These are phyloP conservation scores for Thunnus maccoyii DNA, from an alignment of 2,113 vertebrate genomes.

Conservation along the genomic window DNA sequence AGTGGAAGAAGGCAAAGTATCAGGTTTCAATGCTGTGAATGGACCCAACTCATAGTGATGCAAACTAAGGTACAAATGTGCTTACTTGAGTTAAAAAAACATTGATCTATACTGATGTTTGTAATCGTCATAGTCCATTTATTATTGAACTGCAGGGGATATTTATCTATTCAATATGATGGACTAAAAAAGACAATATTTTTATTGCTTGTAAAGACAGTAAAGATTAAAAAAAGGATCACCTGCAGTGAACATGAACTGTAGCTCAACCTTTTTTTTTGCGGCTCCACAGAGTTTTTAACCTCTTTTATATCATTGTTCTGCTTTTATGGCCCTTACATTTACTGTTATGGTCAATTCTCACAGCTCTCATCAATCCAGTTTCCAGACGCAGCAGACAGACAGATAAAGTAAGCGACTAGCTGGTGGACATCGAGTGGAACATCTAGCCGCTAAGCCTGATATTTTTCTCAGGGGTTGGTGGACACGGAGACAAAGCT, in stretches of 20 bases:
- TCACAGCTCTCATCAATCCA: not conserved
- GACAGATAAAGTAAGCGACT: not conserved
- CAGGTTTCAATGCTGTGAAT: conserved; percentile 39
- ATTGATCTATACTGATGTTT: not conserved
- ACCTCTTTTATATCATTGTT: not conserved
- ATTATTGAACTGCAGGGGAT: conserved; percentile 2
- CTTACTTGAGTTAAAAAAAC: not conserved
- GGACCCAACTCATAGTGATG: not conserved
- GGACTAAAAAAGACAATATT: not conserved
- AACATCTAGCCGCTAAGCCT: not conserved
- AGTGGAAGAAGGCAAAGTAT: conserved; percentile 2
- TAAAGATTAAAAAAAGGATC: not conserved
- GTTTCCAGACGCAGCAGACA: not conserved
- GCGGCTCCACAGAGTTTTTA: not conserved
- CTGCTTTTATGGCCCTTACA: not conserved
- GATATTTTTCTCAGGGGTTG: not conserved
- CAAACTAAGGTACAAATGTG: conserved; percentile 16
- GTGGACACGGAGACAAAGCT: not conserved
- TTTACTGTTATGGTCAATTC: not conserved
- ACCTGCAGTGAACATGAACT: not conserved
- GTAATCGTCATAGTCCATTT: not conserved
- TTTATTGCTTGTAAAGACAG: not conserved
- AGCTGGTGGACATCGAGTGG: not conserved
- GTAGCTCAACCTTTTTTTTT: too few relatives aligned
- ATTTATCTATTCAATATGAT: not conserved